phyloP scores from a whole-genome alignment of 1,140 invertebrate genomes.

The Dendrolimus kikuchii region DNA sequence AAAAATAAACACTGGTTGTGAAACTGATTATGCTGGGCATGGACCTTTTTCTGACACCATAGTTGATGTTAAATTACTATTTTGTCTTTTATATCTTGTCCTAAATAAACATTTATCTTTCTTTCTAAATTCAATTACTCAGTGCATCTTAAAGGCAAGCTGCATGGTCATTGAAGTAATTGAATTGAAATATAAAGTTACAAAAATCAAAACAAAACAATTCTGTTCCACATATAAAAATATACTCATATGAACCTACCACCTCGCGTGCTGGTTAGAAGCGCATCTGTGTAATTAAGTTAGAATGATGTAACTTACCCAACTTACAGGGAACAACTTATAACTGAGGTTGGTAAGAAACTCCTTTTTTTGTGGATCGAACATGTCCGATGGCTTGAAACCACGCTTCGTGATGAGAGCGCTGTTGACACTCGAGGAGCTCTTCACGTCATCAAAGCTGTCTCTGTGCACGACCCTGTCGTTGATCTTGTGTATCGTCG shows the following conservation, averaged over 20 bases:
- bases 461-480: constrained; percentile 64
- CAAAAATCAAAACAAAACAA: no score
- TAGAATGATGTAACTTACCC: constrained; percentile 74
- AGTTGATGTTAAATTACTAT: no score
- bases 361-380: constrained; percentile 84
- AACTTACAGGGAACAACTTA: constrained; percentile 83
- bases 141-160: no score
- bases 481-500: constrained; percentile 65
- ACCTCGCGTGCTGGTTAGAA: constrained; percentile 35
- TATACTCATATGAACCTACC: constrained; percentile 1
- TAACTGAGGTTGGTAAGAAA: constrained; percentile 86
- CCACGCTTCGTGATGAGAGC: constrained; percentile 75
- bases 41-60: no score
- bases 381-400: constrained; percentile 87
- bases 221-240: no score
- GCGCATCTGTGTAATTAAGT: constrained; percentile 26
- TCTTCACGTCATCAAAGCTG: constrained; percentile 63
- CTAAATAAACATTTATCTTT: no score
- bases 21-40: no score
- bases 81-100: no score
- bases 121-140: no score
- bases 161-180: no score
- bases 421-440: constrained; percentile 63
- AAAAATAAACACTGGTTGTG: no score
- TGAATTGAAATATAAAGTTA: no score